Conservation (phyloP, 2,113 vertebrate genomes). For the Petaurus breviceps region DNA sequence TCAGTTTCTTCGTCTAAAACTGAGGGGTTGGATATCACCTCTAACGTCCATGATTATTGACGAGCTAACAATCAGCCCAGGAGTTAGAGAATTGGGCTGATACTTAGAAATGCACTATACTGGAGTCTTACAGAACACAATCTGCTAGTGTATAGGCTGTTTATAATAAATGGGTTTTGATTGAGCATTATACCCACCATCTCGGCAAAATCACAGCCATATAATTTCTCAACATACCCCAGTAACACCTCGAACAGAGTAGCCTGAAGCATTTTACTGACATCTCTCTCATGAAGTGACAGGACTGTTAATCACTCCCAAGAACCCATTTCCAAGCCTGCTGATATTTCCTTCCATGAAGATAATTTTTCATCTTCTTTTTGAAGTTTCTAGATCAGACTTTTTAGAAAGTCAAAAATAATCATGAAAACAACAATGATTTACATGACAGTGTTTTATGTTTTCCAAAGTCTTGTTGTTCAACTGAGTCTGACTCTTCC, state of each 20-base stretch:
- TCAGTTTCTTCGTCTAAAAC: background rate
- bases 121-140: background rate
- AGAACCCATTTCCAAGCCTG: background rate
- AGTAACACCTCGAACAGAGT: background rate
- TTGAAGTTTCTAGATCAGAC: background rate
- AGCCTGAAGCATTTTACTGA: background rate
- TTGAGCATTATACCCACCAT: background rate
- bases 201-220: background rate
- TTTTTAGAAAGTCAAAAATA: background rate
- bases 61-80: background rate
- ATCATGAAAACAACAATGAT: background rate
- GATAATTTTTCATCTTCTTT: background rate
- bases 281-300: background rate
- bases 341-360: background rate
- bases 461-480: background rate
- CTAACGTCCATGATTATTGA: background rate
- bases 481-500: background rate
- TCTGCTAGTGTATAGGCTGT: background rate
- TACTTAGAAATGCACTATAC: background rate
- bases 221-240: background rate
- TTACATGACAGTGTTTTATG: background rate
- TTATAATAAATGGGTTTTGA: slow-evolving; percentile 20
- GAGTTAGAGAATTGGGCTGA: background rate
- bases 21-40: background rate
- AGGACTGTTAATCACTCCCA: background rate